Base-by-base conservation (phyloP, 1,140 invertebrate genomes). In the Camponotus floridanus region DNA sequence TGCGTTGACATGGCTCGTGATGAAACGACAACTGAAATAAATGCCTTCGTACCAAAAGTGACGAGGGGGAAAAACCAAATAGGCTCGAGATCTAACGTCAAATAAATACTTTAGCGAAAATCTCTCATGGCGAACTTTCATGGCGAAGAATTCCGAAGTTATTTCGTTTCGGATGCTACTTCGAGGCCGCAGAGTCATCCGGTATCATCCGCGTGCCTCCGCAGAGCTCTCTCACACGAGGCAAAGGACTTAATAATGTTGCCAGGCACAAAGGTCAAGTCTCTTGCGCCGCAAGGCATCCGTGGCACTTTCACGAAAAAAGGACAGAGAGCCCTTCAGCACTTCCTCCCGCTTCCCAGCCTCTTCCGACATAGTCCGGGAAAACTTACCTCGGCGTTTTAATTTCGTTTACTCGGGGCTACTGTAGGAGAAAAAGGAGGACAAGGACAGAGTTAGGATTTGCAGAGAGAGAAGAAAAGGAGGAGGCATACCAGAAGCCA, bases 161-260 rank as follows among this genome's bases (percentile, higher is more conserved):
- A 87, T 92, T 92, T 88, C 90, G 84, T 91, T 92, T 73, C 85
- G 86, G 89, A 90, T 92, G 89, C 88, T 86, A 88, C 84, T 86
- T 83, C 79, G 73, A 67, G 85, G 65, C 76, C 76, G 73, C 87
- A 78, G 73, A 64, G 36, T 86, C 85, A 48, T n/a, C 45, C 59
- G 65, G 71, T 33, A 83, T 91, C 86, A 88, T 88, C 85, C 81
- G 59, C 88, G 61, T 65, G 62, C 87, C 87, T 88, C 86, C 81
- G 74, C 68, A 71, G 79, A 73, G 79, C 84, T 80, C 80, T 91
- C 86, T 87, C 89, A 62, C 79, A 70, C 87, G 80, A 70, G 36
- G 86, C 88, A 92, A 93, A 92, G 89, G 91, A 93, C 92, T 93
- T 93, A 94, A 94, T 94, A 94, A 94, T 92, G 91, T 93, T 92